These are phyloP conservation scores for Tachypleus tridentatus DNA, from an alignment of 1,140 invertebrate species.

Conservation along the genomic window DNA sequence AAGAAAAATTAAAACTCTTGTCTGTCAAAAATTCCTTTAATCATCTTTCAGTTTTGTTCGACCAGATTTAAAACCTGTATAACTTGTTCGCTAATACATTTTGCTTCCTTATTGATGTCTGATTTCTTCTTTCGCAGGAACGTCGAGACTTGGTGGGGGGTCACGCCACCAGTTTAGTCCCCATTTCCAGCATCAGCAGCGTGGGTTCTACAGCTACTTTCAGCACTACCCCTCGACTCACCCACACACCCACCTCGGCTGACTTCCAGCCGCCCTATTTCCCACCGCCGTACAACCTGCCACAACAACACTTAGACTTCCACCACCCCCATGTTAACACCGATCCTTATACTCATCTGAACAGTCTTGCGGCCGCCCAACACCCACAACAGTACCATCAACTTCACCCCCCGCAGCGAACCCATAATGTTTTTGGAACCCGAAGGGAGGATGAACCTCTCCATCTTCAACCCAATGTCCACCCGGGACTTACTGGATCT, in stretches of 20 bases:
- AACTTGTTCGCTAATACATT: no score
- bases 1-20: no score
- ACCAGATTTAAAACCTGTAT: no score
- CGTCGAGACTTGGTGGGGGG: constrained; percentile 50
- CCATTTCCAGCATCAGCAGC: constrained; percentile 43
- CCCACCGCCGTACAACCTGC: constrained; percentile 63
- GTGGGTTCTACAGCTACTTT: constrained; percentile 43
- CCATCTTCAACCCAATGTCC: constrained; percentile 35
- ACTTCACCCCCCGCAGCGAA: constrained; percentile 23
- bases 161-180: constrained; percentile 42
- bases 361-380: constrained; percentile 41
- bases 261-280: constrained; percentile 94
- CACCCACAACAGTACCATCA: constrained; percentile 44
- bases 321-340: constrained; percentile 28
- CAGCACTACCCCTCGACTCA: constrained; percentile 41
- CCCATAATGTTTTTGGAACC: constrained; percentile 31
- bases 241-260: constrained; percentile 43
- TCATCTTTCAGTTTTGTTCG: no score
- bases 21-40: no score
- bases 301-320: constrained; percentile 16
- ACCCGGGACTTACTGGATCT: constrained; percentile 26
- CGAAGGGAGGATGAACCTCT: constrained; percentile 39
- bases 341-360: constrained; percentile 53
- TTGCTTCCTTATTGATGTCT: no score
- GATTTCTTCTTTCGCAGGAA: constrained; percentile 23